Percentiles rank a stretch among this genome's conserved stretches.
Conservation (phyloP, 2,888 invertebrate species). For the Mallateleia sp. region DNA sequence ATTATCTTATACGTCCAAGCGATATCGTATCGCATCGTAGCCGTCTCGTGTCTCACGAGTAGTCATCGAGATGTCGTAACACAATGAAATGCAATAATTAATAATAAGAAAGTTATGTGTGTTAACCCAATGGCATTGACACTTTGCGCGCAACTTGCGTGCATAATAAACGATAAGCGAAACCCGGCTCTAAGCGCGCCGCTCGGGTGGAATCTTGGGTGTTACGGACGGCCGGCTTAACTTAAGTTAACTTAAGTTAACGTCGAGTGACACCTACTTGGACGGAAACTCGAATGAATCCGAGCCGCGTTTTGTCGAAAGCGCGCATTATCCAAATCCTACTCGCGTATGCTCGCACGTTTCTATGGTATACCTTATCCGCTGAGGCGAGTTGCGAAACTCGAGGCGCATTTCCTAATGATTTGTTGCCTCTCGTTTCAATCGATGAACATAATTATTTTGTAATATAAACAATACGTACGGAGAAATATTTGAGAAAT, state of each 20-base stretch:
- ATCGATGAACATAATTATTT: constrained; percentile 68
- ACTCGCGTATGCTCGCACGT: constrained; percentile 64
- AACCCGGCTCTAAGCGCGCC: neutral
- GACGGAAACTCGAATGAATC: constrained; percentile 38
- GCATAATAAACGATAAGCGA: constrained; percentile 46
- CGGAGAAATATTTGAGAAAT: neutral
- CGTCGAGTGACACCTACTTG: constrained; percentile 47
- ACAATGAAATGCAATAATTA: constrained; percentile 70
- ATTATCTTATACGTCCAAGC: constrained; percentile 26
- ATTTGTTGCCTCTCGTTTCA: constrained; percentile 65
- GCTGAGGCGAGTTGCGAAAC: constrained; percentile 55
- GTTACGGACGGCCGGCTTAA: constrained; percentile 4
- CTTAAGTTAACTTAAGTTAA: constrained; percentile 16
- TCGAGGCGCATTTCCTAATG: constrained; percentile 63
- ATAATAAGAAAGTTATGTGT: constrained; percentile 70
- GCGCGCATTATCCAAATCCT: constrained; percentile 71
- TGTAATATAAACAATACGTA: constrained; percentile 57
- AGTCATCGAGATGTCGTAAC: constrained; percentile 63
- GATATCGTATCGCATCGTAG: constrained; percentile 40
- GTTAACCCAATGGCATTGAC: constrained; percentile 76
- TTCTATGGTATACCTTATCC: constrained; percentile 52
- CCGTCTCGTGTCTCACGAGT: constrained; percentile 54
- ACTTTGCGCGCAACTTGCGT: constrained; percentile 48
- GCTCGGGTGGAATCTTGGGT: neutral
- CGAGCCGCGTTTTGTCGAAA: constrained; percentile 61